phyloP scores from a whole-genome alignment of 2,888 invertebrate genomes.

The Xylocampa areola region DNA sequence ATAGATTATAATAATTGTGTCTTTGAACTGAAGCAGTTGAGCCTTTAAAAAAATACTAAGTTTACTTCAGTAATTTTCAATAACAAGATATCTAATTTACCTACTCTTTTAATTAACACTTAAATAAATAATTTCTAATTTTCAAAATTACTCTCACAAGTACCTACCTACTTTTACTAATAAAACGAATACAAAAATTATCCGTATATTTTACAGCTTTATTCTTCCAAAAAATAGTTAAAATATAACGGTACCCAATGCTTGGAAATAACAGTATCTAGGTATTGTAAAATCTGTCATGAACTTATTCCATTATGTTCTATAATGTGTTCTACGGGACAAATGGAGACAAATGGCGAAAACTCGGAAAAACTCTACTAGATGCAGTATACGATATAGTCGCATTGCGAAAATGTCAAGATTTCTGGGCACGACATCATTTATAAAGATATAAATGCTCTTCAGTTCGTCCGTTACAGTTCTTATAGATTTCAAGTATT shows the following conservation, averaged over 20 bases:
- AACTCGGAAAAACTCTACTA: constrained; percentile 26
- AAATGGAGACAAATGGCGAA: constrained; percentile 45
- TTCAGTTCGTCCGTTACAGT: background rate
- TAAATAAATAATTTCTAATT: too few relatives aligned
- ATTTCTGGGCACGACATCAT: constrained; percentile 17
- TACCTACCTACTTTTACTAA: too few relatives aligned
- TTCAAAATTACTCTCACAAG: too few relatives aligned
- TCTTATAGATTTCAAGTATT: too few relatives aligned
- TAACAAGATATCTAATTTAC: too few relatives aligned
- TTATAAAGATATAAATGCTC: constrained; percentile 25
- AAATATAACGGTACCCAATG: too few relatives aligned
- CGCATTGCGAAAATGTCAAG: constrained; percentile 20
- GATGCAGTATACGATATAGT: constrained; percentile 21
- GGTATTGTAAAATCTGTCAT: constrained; percentile 21
- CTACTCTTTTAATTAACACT: too few relatives aligned
- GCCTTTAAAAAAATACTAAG: too few relatives aligned
- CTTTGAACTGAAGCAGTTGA: too few relatives aligned
- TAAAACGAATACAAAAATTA: too few relatives aligned
- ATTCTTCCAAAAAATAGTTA: background rate
- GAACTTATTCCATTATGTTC: constrained; percentile 31
- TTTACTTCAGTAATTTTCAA: too few relatives aligned
- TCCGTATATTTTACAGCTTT: background rate
- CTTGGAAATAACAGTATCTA: constrained; percentile 1
- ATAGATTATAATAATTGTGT: too few relatives aligned
- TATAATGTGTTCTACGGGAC: constrained; percentile 33